These are phyloP conservation scores for Eulacestoma nigropectus DNA, from an alignment of 2,113 vertebrate species.

Conservation along the genomic window DNA sequence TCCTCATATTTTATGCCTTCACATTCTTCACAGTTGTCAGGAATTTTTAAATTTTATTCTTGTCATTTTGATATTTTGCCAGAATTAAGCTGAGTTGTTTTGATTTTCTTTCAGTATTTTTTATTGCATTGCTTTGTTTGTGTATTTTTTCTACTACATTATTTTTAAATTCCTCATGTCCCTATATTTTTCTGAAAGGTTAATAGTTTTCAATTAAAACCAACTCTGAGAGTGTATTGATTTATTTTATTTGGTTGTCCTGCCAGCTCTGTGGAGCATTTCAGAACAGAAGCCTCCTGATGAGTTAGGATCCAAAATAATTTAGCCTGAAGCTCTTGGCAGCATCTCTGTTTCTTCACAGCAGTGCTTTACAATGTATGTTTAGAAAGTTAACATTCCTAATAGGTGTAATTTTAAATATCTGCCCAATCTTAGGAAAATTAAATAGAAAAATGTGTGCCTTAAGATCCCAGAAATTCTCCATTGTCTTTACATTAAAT, in stretches of 20 bases:
- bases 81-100: slow-evolving; percentile 2
- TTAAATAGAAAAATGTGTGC: background rate
- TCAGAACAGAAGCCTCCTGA: slow-evolving; percentile 45
- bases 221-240: slow-evolving; percentile 28
- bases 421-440: background rate
- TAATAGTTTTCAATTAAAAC: slow-evolving; percentile 45
- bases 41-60: slow-evolving; percentile 4
- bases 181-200: background rate
- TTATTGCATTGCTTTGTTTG: background rate
- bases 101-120: slow-evolving; percentile 1
- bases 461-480: background rate
- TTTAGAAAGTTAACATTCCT: background rate
- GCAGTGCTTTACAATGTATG: background rate
- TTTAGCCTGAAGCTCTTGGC: slow-evolving; percentile 43
- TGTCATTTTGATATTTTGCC: slow-evolving; percentile 26
- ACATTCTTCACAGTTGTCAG: slow-evolving; percentile 5
- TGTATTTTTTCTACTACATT: background rate
- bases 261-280: slow-evolving; percentile 30
- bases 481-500: background rate
- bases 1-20: slow-evolving; percentile 11
- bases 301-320: slow-evolving; percentile 33
- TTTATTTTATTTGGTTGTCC: slow-evolving; percentile 33
- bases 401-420: background rate
- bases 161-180: background rate
- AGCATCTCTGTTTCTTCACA: slow-evolving; percentile 13